Evolutionary conservation across 2,113 vertebrate genomes (phyloP).

Genomic region (Chaetorhynchus papuensis): DNA sequence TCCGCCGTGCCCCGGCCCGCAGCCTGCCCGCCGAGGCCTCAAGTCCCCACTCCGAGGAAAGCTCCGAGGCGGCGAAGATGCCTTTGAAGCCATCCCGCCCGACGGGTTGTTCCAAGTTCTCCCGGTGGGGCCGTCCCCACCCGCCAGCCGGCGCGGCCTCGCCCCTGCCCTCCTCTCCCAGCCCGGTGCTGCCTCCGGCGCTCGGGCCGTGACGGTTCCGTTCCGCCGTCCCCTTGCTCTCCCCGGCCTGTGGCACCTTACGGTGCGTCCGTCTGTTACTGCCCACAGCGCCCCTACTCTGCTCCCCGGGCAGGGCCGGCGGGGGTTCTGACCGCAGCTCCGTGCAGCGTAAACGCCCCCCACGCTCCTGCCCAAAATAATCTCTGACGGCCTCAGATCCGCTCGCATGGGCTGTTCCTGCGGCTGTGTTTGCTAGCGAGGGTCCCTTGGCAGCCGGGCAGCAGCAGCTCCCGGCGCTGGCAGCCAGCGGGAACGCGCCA

Average conservation of each 20-base stretch:
- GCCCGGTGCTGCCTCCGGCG: no score
- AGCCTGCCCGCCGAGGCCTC: background rate
- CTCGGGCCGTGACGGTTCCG: background rate
- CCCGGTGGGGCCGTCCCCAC: background rate
- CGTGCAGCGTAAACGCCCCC: rapidly evolving
- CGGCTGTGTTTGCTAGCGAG: background rate
- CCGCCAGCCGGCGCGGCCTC: background rate
- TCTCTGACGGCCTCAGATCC: no score
- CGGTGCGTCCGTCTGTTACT: rapidly evolving
- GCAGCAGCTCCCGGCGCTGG: background rate
- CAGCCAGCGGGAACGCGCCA: rapidly evolving
- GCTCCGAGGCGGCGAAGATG: background rate
- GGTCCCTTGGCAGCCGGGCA: background rate
- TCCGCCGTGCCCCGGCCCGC: background rate
- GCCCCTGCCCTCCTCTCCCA: background rate
- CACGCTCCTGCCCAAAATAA: no score
- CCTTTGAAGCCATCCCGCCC: background rate
- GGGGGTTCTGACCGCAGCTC: background rate
- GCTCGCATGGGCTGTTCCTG: background rate
- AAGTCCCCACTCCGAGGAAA: background rate
- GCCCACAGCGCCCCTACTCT: background rate
- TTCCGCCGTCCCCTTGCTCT: background rate
- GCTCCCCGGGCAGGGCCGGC: background rate
- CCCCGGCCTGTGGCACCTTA: background rate
- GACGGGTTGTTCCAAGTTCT: background rate